Conservation (phyloP, 2,888 invertebrate species). For the Stomorhina lunata region DNA sequence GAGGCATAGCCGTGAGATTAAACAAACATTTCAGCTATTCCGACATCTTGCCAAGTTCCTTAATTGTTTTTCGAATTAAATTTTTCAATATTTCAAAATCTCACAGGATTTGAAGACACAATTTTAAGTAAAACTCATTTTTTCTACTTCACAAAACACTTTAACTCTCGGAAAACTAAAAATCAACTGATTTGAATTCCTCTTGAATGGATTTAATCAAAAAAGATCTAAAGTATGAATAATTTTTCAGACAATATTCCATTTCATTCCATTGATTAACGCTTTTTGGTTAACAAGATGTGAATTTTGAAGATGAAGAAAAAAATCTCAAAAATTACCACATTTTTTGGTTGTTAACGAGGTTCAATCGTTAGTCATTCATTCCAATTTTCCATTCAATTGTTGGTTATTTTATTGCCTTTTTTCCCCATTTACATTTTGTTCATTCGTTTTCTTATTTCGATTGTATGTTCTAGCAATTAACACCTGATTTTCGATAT, state of each 20-base stretch:
- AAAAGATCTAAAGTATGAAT: constrained; percentile 27
- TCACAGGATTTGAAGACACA: not conserved
- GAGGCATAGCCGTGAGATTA: constrained; percentile 79
- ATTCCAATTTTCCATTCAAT: not conserved
- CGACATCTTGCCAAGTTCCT: constrained; percentile 79
- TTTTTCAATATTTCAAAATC: not conserved
- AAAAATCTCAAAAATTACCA: constrained; percentile 46
- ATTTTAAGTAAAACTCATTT: not conserved
- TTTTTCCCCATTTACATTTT: constrained; percentile 31
- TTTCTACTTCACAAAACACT: constrained; percentile 24
- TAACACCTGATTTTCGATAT: constrained; percentile 55
- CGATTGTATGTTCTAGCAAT: constrained; percentile 56
- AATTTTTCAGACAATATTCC: constrained; percentile 36
- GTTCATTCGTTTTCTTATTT: constrained; percentile 19
- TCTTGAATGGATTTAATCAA: constrained; percentile 28
- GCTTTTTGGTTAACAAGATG: constrained; percentile 62
- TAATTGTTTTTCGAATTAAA: constrained; percentile 70
- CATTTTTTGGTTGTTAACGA: constrained; percentile 32
- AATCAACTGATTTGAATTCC: constrained; percentile 54
- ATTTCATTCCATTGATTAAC: constrained; percentile 54
- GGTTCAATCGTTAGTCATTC: not conserved
- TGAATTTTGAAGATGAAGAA: constrained; percentile 6
- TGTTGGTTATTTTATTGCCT: constrained; percentile 20
- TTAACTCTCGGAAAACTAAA: constrained; percentile 48
- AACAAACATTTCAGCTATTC: constrained; percentile 76